These are phyloP conservation scores for Oscheius sp. DNA, from an alignment of 2,888 invertebrate genomes.

Conservation along the genomic window DNA sequence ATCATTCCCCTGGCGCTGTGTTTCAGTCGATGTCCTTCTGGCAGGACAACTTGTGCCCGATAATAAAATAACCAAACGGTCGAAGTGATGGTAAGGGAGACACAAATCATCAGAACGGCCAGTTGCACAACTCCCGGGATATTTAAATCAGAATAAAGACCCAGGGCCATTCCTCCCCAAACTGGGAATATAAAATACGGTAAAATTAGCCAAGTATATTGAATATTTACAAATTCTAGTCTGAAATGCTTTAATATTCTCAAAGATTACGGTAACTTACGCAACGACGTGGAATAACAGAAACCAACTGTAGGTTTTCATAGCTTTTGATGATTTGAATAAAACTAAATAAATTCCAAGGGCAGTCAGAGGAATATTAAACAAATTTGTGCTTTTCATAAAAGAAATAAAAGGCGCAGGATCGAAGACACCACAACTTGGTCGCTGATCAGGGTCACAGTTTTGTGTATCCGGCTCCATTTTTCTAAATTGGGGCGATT, in stretches of 20 bases:
- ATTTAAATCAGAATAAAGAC: not conserved
- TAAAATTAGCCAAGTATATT: not conserved
- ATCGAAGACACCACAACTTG: conserved; percentile 7
- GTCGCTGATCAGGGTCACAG: not conserved
- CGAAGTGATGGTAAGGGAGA: not conserved
- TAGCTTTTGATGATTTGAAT: conserved; percentile 4
- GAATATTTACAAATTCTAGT: not conserved
- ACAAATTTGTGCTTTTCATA: not conserved
- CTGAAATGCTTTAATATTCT: not conserved
- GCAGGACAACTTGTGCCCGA: conserved; percentile 10
- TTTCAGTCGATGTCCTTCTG: conserved; percentile 3
- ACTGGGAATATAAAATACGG: conserved; percentile 20
- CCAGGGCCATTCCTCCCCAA: conserved; percentile 21
- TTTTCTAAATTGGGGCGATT: no score
- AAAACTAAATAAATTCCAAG: conserved; percentile 1
- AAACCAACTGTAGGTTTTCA: conserved; percentile 14
- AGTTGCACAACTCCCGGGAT: conserved; percentile 2
- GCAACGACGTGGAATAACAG: not conserved
- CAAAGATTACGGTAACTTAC: not conserved
- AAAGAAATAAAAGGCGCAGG: not conserved
- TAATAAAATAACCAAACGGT: conserved; percentile 26
- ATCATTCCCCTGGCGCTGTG: not conserved
- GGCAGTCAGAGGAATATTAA: not conserved
- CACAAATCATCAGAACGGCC: not conserved
- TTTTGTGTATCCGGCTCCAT: no score